A percentile compares a stretch with the other conserved stretches of the same genome.
Conservation (phyloP, 2,888 invertebrate genomes). For the Andricus quercusramuli region DNA sequence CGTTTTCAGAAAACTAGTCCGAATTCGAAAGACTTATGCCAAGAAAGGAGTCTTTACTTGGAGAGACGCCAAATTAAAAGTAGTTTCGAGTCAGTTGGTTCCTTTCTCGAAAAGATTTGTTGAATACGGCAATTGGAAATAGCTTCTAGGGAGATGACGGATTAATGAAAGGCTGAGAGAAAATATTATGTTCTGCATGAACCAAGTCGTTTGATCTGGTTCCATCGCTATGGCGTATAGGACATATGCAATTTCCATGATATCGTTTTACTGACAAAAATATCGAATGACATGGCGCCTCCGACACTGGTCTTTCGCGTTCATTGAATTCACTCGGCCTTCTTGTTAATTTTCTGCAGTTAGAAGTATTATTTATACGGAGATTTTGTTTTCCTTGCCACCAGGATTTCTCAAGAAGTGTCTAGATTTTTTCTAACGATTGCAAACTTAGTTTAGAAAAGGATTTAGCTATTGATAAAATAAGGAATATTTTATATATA, state of each 20-base stretch:
- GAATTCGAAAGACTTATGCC: slow-evolving; percentile 12
- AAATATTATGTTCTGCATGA: not conserved
- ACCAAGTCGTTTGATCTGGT: slow-evolving; percentile 66
- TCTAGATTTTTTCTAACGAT: not conserved
- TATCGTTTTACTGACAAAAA: slow-evolving; percentile 77
- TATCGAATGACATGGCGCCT: slow-evolving; percentile 65
- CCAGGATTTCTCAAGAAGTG: not conserved
- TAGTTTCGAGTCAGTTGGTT: slow-evolving; percentile 28
- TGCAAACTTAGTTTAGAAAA: not conserved
- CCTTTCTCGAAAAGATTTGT: slow-evolving; percentile 5
- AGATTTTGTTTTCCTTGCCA: not conserved
- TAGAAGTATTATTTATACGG: not conserved
- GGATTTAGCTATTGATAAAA: too few species aligned
- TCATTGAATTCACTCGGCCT: not conserved
- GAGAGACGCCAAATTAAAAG: slow-evolving; percentile 53
- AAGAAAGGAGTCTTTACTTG: slow-evolving; percentile 28
- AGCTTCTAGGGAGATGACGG: slow-evolving; percentile 28
- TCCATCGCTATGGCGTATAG: slow-evolving; percentile 65
- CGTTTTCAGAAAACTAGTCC: slow-evolving; percentile 11
- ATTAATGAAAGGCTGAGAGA: slow-evolving; percentile 16
- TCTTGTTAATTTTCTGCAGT: not conserved
- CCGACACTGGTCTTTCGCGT: not conserved
- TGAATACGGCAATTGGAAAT: slow-evolving; percentile 10
- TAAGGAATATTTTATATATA: too few species aligned
- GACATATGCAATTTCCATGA: slow-evolving; percentile 76